Base-by-base conservation (phyloP, 2,888 invertebrate genomes). In the Dromius quadrimaculatus region DNA sequence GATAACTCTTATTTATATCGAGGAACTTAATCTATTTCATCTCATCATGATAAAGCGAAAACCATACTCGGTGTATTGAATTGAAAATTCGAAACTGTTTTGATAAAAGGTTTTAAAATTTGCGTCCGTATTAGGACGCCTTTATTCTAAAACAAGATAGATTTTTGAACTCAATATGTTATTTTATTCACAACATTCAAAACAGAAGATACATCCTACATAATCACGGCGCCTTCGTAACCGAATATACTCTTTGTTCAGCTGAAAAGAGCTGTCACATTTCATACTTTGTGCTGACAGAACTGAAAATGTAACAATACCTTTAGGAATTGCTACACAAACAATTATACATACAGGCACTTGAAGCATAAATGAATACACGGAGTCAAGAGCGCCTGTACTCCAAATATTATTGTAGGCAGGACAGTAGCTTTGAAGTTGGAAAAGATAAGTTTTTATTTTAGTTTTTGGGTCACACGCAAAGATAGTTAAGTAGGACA, bases 291-390 rank as follows among this genome's bases (percentile, higher is more conserved):
- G 23, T 54, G 50, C 50, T 54, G 50, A 54, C 50, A 54, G 28
- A 54, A 17, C 50, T 54, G n/a, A n/a, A n/a, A n/a, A n/a, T n/a
- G 50, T 54, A 54, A 54, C 50, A 54, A 54, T 23, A 28, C 50
- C 50, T 9, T 13, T 6, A 54, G 50, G 23, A 13, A 19, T 15
- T 13, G n/a, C 50, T 41, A 41, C 2, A n/a, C 8, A 54, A 54
- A 54, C 50, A 54, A 54, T 54, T 54, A 54, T 54, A 54, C 28
- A 54, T 54, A 28, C 50, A n/a, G 47, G 8, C n/a, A 23, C 28
- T 41, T 41, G 41, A 22, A 47, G 13, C 23, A 23, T 47, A n/a
- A n/a, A 47, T 22, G 47, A 22, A 9, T n/a, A n/a, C n/a, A n/a
- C n/a, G n/a, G n/a, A n/a, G 47, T 47, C 47, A 47, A n/a, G 47